Base-by-base conservation (phyloP, 1,140 invertebrate species). In the Drosophila equinoxialis region DNA sequence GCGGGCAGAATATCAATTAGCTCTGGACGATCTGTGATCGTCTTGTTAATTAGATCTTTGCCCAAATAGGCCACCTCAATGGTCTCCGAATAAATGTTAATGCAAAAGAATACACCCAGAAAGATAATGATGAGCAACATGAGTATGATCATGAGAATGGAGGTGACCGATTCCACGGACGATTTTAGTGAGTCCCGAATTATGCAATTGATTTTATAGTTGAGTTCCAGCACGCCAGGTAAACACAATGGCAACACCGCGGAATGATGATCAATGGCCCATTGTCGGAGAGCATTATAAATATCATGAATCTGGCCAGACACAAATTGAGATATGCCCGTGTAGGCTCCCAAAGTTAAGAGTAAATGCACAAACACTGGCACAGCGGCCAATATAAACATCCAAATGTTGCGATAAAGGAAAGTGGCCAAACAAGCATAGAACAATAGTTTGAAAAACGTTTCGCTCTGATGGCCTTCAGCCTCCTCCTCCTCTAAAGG, bases 1-100 rank as follows among this genome's bases (percentile, higher is more conserved):
- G 95, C 95, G 14, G 96, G 94, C 65, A 96, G 92, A 65, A 96
- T 93, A 62, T 95, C 94, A 65, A 96, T 94, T 64, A 97, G 93
- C 86, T 98, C 97, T 30, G 97, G 96, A 93, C 98, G 96, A 92
- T 97, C 95, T 10, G 97, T 96, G 23, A 98, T 94, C 10, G 97
- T 98, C 77, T 96, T 95, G 93, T 99, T 99, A 10, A 99, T 94
- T 11, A 99, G 94, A 92, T 97, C 97, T 60, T 97, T 96, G 26
- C 96, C 96, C 48, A 99, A 94, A 92, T 97, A 96, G 20, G 99
- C 95, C 30, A 99, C 94, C 84, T 98, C 97, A 90, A 99, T 96
- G 20, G 97, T 97, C 94, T 99, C 98, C 13, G 96, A 96, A 92
- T 99, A 99, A 66, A 99, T 95, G 96, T 99, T 92, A 7, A 93